Evolutionary conservation across 1,140 invertebrate species (phyloP).

Genomic region (Aphelinus atriplicis): DNA sequence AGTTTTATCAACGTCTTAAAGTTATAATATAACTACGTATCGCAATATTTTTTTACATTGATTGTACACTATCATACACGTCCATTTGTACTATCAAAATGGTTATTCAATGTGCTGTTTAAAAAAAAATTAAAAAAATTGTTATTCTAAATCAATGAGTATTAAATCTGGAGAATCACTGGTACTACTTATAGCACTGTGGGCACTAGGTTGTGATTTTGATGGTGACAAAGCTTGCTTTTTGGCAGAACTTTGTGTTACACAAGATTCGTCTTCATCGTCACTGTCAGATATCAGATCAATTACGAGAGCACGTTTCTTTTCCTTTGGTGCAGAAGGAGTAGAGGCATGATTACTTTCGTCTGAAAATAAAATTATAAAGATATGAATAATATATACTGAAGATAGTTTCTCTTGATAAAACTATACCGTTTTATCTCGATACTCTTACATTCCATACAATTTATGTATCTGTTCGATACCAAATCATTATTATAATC

Average conservation of each 20-base stretch:
- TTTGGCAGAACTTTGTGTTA: slow-evolving; percentile 53
- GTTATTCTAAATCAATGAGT: slow-evolving; percentile 64
- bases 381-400: no score
- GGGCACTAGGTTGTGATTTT: slow-evolving; percentile 56
- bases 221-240: slow-evolving; percentile 51
- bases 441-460: no score
- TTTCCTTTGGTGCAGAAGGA: slow-evolving; percentile 52
- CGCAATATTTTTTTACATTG: slow-evolving; percentile 15
- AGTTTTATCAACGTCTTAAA: background rate
- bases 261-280: slow-evolving; percentile 53
- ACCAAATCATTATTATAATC: no score
- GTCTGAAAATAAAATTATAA: slow-evolving; percentile 49
- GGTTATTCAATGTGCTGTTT: background rate
- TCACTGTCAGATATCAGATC: slow-evolving; percentile 64
- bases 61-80: slow-evolving; percentile 27
- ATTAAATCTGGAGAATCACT: slow-evolving; percentile 64
- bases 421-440: no score
- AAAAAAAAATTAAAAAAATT: slow-evolving; percentile 19
- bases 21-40: slow-evolving; percentile 8
- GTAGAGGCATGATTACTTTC: slow-evolving; percentile 52
- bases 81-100: slow-evolving; percentile 21
- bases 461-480: no score
- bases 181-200: slow-evolving; percentile 60
- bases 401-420: no score
- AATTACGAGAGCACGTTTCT: slow-evolving; percentile 60